Evolutionary conservation across 2,797 vertebrate genomes (phyloP), one percentile per base, ranked within the genome.

Genomic region (Leptodactylus fallax): DNA sequence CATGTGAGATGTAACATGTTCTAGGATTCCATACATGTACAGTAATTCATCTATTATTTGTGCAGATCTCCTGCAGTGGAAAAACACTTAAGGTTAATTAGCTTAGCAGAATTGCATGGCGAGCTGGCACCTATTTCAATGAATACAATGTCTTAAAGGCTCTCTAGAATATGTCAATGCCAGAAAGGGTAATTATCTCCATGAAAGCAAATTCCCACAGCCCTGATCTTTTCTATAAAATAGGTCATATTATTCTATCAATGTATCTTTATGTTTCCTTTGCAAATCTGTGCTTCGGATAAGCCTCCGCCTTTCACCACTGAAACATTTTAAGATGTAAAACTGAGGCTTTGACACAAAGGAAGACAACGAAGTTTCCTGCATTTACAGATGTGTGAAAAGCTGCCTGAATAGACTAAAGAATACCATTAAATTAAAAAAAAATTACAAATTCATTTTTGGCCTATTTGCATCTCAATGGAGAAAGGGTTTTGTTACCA

Each of bases 371-470:
- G 17, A 6, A 11, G 19, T 81, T 49, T 65, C 45, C 71, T 60
- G 45, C 83, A 63, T 85, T 49, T 78, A 78, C 83, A 85, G 17
- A 86, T 86, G 74, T 69, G 55, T 60, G 36, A 63, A 76, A 65
- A 86, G 7, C 14, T 47, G 14, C 13, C 51, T 81, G 53, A 80
- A 72, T 87, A 45, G 55, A 6, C 53, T 36, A 16, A 47, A 55
- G 36, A 74, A 60, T 2, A n/a, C 0, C 36, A n/a, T n/a, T n/a
- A n/a, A n/a, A n/a, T n/a, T n/a, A n/a, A n/a, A n/a, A n/a, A n/a
- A n/a, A n/a, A 79, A 69, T 21, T 45, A 53, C 7, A 72, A 60
- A 76, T 27, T 83, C 16, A 67, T 83, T 76, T 80, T 74, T 27
- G 47, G 19, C 21, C 14, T 3, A 82, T 76, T 87, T 77, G 47